Conservation (phyloP, 2,888 invertebrate genomes). For the Harmothoe impar region DNA sequence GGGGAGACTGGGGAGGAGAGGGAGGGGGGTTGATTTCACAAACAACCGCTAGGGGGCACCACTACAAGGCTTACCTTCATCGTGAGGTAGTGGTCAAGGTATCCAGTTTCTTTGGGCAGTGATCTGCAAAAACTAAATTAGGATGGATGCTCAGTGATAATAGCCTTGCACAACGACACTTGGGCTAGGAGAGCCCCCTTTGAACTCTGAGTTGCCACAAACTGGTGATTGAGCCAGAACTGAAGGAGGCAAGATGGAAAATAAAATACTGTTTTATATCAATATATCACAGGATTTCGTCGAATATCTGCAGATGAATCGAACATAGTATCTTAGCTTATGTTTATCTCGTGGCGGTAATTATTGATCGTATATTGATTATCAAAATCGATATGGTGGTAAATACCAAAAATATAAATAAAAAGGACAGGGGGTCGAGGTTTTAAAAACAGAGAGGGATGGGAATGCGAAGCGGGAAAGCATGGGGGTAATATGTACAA, state of each 20-base stretch:
- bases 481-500: not conserved
- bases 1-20: not conserved
- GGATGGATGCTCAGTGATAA: conserved; percentile 6
- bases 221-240: not conserved
- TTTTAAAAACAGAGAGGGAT: not conserved
- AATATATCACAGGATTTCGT: no score
- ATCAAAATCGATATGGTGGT: no score
- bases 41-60: conserved; percentile 35
- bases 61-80: conserved; percentile 37
- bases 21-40: conserved; percentile 33
- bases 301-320: no score
- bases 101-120: not conserved
- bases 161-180: not conserved
- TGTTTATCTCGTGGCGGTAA: no score
- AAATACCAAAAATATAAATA: no score
- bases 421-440: not conserved
- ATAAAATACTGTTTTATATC: no score
- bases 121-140: conserved; percentile 27
- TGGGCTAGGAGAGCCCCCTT: not conserved
- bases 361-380: no score
- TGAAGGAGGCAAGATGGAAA: not conserved
- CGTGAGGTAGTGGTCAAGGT: conserved; percentile 1
- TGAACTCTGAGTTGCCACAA: not conserved
- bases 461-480: not conserved
- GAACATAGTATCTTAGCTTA: no score